Base-by-base conservation (phyloP, 2,113 vertebrate species). In the Lanius ludovicianus region DNA sequence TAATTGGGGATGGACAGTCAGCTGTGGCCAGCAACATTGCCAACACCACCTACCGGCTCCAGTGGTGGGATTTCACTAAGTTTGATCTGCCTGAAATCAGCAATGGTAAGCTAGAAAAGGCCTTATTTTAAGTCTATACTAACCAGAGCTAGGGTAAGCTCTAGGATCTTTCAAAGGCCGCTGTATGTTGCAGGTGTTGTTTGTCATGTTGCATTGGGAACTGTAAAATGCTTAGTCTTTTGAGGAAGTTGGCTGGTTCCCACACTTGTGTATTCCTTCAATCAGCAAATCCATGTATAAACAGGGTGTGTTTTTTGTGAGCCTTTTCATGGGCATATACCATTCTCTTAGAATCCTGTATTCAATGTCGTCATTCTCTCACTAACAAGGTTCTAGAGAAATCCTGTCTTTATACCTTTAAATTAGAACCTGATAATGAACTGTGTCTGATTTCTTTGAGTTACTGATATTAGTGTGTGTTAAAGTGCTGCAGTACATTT, bases 21-120 rank as follows among this genome's bases (percentile, higher is more conserved):
- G 99, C 99, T 1, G 99, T 99, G 46, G 99, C 99, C 96, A 99
- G 99, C 97, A 99, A 99, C 97, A 99, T 99, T 89, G 99, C 99
- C 84, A 99, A 99, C 97, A 99, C 99, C 55, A 99, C 99, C 23
- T 99, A 99, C 96, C 98, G 99, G 13, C 98, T 99, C 88, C 99
- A 99, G 98, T 99, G 99, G 99, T 99, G 99, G 99, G 99, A 99
- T 98, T 99, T 99, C 97, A 99, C 99, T 59, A 99, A 99, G 91
- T 99, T 99, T 62, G 99, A 99, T 92, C 98, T 99, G 77, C 99
- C 99, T 39, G 99, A 99, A 98, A 99, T 99, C 98, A 99, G 99
- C 98, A 99, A 99, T 87, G 99, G 99, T 99, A 98, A 97, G 98
- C 46, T 87, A 69, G 31, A 88, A 93, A 49, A 56, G n/a, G 37